phyloP scores from a whole-genome alignment of 2,797 vertebrate genomes.

The Anguilla marmorata region DNA sequence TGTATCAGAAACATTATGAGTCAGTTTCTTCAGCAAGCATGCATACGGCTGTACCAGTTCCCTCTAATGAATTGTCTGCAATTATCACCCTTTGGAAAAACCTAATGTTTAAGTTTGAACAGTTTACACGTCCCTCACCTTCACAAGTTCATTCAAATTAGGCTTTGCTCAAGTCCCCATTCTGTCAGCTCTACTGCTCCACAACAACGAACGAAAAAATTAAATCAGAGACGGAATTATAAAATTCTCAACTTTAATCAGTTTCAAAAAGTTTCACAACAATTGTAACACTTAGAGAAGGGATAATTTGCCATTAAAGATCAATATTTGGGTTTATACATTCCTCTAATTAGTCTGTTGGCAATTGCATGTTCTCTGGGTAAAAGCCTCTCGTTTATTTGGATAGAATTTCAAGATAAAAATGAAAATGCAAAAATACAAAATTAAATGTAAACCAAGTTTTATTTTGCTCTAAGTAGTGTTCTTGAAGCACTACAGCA shows the following conservation, averaged over 20 bases:
- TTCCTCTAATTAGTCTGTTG: conserved; percentile 67
- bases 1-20: no score
- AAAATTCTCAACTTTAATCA: conserved; percentile 82
- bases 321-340: conserved; percentile 71
- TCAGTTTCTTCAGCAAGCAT: no score
- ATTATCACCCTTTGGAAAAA: no score
- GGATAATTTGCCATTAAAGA: conserved; percentile 65
- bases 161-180: no score
- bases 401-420: conserved; percentile 66
- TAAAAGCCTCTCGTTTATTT: conserved; percentile 65
- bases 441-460: conserved; percentile 97
- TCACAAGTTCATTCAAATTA: not conserved
- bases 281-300: conserved; percentile 75
- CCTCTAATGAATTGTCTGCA: not conserved
- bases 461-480: conserved; percentile 94
- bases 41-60: not conserved
- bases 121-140: not conserved
- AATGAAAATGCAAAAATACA: conserved; percentile 71
- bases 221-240: conserved; percentile 62
- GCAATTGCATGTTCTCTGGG: conserved; percentile 62
- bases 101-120: no score
- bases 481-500: conserved; percentile 95
- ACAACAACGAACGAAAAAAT: conserved; percentile 41
- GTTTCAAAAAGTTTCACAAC: conserved; percentile 80
- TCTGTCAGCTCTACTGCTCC: not conserved